Evolutionary conservation across 2,888 invertebrate genomes (phyloP).

Genomic region (Boloria selene): DNA sequence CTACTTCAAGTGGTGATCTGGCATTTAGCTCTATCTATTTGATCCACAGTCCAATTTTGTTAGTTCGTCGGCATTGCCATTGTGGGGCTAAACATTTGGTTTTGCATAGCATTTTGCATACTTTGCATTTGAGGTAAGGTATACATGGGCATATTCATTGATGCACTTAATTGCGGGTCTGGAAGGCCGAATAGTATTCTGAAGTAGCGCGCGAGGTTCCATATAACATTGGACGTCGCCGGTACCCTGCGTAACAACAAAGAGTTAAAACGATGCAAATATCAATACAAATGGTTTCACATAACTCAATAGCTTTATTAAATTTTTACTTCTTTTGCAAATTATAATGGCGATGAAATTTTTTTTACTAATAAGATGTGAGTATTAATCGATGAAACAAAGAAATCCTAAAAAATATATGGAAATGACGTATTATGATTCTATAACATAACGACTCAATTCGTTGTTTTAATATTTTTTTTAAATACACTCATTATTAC

Average conservation of each 20-base stretch:
- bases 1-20: slow-evolving; percentile 67
- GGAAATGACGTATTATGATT: too few relatives aligned
- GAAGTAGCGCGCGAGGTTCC: slow-evolving; percentile 80
- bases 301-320: slow-evolving; percentile 29
- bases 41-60: slow-evolving; percentile 71
- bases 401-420: too few relatives aligned
- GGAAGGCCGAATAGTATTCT: slow-evolving; percentile 75
- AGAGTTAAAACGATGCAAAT: slow-evolving; percentile 49
- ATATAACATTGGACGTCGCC: slow-evolving; percentile 81
- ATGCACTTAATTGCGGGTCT: slow-evolving; percentile 68
- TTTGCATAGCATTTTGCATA: slow-evolving; percentile 42
- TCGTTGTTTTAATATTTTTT: too few relatives aligned
- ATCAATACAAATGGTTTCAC: slow-evolving; percentile 48
- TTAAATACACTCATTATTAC: too few relatives aligned
- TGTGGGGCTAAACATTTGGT: slow-evolving; percentile 48
- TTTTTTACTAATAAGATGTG: background rate
- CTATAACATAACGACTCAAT: too few relatives aligned
- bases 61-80: slow-evolving; percentile 62
- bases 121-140: slow-evolving; percentile 69
- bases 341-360: background rate
- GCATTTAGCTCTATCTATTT: slow-evolving; percentile 68
- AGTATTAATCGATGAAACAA: too few relatives aligned
- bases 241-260: slow-evolving; percentile 71
- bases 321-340: background rate
- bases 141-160: slow-evolving; percentile 77